Base-by-base conservation (phyloP, 2,113 vertebrate genomes). In the Percopsis transmontana region DNA sequence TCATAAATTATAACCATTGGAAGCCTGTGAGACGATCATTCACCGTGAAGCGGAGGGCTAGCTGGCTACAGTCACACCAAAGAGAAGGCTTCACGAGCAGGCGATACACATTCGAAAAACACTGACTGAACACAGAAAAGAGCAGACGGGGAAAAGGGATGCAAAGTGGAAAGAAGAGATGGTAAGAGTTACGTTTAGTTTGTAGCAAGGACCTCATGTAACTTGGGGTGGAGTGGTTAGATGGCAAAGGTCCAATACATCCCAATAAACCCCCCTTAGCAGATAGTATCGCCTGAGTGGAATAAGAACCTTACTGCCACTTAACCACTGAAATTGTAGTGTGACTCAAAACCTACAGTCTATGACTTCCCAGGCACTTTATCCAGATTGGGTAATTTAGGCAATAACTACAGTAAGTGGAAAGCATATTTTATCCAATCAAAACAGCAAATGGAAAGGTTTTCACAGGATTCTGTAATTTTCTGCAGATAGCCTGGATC, bases 1-100 rank as follows among this genome's bases (percentile, higher is more conserved):
- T 15, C 64, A 82, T 66, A 66, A 79, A 72, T 84, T 58, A 56
- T 70, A 57, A 71, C 65, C 53, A 67, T 68, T 72, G 70, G 21
- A 60, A 5, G 50, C 41, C 77, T 73, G 45, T 10, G 63, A 65
- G 64, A 41, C 23, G 21, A 61, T 63, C 62, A 50, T 48, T 57
- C 41, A 71, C n/a, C 5, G 56, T 5, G 41, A 62, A 41, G 68
- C 44, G 66, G 41, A 55, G 18, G 63, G 58, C 48, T 52, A 54
- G 18, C 27, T 47, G 50, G 71, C 38, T 19, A 44, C 39, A 65
- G 10, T 20, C 39, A 39, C 19, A 47, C 39, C 16, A 55, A 44
- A 64, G 39, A 55, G 24, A 33, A 38, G 33, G 21, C 40, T 23
- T 14, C 16, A 2, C 16, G 16, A 5, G 3, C 12, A 16, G 8